Conservation (phyloP, 2,113 vertebrate genomes). For the Excalfactoria chinensis region DNA sequence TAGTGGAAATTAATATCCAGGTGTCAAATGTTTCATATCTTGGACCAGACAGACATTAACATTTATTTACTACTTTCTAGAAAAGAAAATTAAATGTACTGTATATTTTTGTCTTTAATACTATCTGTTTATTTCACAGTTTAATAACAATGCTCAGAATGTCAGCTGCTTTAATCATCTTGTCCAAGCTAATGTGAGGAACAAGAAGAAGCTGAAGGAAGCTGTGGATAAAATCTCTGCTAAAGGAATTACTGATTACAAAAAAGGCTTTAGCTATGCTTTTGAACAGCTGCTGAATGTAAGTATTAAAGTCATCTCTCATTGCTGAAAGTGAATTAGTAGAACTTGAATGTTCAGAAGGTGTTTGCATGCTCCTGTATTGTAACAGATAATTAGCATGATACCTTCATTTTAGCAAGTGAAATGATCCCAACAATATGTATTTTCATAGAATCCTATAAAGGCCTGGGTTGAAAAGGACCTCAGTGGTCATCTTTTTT, state of each 20-base stretch:
- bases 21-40: background rate
- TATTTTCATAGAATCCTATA: background rate
- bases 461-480: no score
- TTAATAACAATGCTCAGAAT: conserved; percentile 95
- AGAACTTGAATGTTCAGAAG: background rate
- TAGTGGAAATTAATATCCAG: background rate
- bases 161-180: conserved; percentile 96
- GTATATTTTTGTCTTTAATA: background rate
- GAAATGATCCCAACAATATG: background rate
- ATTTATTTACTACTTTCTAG: background rate
- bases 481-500: no score
- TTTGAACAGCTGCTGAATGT: conserved; percentile 95
- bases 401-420: background rate
- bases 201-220: conserved; percentile 98
- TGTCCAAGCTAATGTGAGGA: conserved; percentile 97
- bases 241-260: conserved; percentile 98
- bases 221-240: conserved; percentile 95
- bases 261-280: conserved; percentile 96
- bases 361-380: background rate
- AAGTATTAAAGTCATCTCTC: conserved; percentile 64
- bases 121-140: conserved; percentile 75
- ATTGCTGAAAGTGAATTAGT: background rate
- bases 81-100: background rate
- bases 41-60: background rate
- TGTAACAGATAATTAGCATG: background rate